phyloP scores from a whole-genome alignment of 2,113 vertebrate genomes.

The Protomyctophum bolini region DNA sequence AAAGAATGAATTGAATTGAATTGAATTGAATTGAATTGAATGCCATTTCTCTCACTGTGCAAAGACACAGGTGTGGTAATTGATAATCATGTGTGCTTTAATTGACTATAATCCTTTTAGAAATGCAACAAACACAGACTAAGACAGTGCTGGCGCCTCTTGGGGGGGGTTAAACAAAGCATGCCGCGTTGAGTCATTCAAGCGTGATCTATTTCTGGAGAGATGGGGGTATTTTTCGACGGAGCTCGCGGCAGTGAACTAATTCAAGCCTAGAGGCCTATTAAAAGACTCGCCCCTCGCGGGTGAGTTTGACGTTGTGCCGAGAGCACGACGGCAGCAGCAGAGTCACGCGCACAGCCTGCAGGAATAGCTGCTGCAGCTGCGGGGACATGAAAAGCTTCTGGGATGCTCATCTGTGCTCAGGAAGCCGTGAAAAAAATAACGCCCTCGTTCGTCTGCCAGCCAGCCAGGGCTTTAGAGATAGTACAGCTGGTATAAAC shows the following conservation, averaged over 20 bases:
- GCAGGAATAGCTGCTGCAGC: slow-evolving; percentile 62
- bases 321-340: slow-evolving; percentile 33
- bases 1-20: too few relatives aligned
- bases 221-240: slow-evolving; percentile 45
- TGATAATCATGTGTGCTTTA: too few relatives aligned
- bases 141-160: slow-evolving; percentile 20
- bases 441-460: slow-evolving; percentile 28
- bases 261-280: slow-evolving; percentile 50
- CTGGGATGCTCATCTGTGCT: slow-evolving; percentile 56
- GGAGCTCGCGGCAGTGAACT: slow-evolving; percentile 36
- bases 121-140: neutral
- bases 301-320: slow-evolving; percentile 57
- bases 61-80: too few relatives aligned
- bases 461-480: slow-evolving; percentile 7
- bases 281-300: slow-evolving; percentile 51
- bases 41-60: too few relatives aligned
- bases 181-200: slow-evolving; percentile 27
- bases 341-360: slow-evolving; percentile 61
- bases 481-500: slow-evolving; percentile 18
- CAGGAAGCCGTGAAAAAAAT: slow-evolving; percentile 52
- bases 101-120: too few relatives aligned
- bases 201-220: slow-evolving; percentile 51
- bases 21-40: too few relatives aligned
- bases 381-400: slow-evolving; percentile 20
- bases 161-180: slow-evolving; percentile 39